Evolutionary conservation across 1,140 invertebrate genomes (phyloP).

Genomic region (Leptopilina boulardi): DNA sequence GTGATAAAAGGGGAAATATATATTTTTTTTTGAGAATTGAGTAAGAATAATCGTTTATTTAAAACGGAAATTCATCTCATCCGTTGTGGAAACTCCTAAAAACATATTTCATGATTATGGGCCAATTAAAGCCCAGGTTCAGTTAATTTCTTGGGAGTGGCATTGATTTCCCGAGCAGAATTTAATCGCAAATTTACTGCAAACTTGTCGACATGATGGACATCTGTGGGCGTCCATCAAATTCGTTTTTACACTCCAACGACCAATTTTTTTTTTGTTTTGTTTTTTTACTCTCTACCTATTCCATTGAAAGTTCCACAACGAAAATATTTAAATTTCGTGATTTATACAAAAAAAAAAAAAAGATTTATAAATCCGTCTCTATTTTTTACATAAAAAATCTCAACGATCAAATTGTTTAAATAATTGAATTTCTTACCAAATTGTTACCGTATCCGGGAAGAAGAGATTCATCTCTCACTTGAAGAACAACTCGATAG

Average conservation of each 20-base stretch:
- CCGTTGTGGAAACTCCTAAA: slow-evolving; percentile 30
- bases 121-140: slow-evolving; percentile 48
- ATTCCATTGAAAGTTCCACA: background rate
- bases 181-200: slow-evolving; percentile 61
- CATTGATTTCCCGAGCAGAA: slow-evolving; percentile 55
- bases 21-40: background rate
- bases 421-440: slow-evolving; percentile 59
- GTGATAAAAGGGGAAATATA: background rate
- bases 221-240: slow-evolving; percentile 47
- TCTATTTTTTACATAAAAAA: no score
- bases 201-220: slow-evolving; percentile 8
- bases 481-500: slow-evolving; percentile 70
- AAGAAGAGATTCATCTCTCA: slow-evolving; percentile 68
- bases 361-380: no score
- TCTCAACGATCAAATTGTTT: background rate
- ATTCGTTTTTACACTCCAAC: slow-evolving; percentile 28
- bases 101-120: slow-evolving; percentile 47
- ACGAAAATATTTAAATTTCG: slow-evolving; percentile 34
- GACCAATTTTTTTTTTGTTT: background rate
- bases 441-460: slow-evolving; percentile 64
- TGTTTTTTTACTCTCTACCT: background rate
- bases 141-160: slow-evolving; percentile 53
- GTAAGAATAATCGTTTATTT: background rate
- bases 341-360: background rate
- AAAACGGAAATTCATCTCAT: slow-evolving; percentile 31